Conservation (phyloP, 2,888 invertebrate species). For the Xylocampa areola region DNA sequence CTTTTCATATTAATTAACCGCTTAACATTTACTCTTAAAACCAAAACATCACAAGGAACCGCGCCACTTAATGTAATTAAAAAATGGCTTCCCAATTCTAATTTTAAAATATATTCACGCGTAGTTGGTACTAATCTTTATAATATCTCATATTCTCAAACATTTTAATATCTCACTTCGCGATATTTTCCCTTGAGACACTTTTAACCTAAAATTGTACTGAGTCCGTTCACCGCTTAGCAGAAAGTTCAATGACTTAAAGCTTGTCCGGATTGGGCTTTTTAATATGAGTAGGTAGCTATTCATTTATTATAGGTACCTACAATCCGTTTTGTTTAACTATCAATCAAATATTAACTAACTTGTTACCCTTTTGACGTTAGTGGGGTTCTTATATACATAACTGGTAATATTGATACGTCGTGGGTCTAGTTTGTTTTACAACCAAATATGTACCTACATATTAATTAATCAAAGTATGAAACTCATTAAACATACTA, state of each 20-base stretch:
- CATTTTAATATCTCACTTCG: conserved; percentile 32
- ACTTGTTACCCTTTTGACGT: too few relatives aligned
- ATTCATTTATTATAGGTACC: too few relatives aligned
- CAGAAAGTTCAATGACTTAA: conserved; percentile 6
- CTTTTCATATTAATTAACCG: too few relatives aligned
- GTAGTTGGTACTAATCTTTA: conserved; percentile 12
- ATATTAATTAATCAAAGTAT: too few relatives aligned
- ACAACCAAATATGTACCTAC: too few relatives aligned
- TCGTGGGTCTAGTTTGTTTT: too few relatives aligned
- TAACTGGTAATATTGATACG: too few relatives aligned
- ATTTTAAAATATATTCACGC: conserved; percentile 13
- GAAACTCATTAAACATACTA: too few relatives aligned
- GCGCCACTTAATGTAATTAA: neutral
- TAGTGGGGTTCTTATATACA: too few relatives aligned
- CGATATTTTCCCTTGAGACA: conserved; percentile 23
- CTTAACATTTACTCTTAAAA: neutral
- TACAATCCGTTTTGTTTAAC: too few relatives aligned
- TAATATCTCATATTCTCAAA: conserved; percentile 27
- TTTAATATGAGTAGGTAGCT: neutral
- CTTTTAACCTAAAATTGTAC: conserved; percentile 11
- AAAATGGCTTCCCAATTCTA: neutral
- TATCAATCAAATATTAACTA: too few relatives aligned
- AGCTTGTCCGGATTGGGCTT: neutral
- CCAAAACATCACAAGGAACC: neutral
- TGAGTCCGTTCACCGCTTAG: conserved; percentile 21